Conservation (phyloP, 2,113 vertebrate species). For the Oxyruncus cristatus region DNA sequence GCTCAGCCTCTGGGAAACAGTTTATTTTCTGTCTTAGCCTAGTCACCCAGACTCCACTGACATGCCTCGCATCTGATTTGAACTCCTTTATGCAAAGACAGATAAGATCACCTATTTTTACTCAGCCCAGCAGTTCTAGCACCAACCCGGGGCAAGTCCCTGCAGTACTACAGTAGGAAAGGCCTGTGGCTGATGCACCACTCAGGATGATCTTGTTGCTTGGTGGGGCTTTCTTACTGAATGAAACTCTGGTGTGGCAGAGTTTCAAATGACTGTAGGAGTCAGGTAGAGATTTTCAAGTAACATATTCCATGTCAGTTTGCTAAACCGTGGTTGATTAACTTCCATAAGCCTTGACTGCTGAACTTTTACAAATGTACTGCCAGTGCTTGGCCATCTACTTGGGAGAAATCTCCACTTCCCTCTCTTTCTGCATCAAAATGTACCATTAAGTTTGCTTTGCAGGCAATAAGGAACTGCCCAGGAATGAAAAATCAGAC, state of each 20-base stretch:
- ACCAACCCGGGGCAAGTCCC: neutral
- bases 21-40: neutral
- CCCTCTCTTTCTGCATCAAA: neutral
- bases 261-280: neutral
- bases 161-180: rapidly evolving
- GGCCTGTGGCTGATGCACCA: neutral
- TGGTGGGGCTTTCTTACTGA: neutral
- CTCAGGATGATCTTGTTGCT: rapidly evolving
- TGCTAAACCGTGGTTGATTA: neutral
- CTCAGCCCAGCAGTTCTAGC: neutral
- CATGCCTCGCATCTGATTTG: neutral
- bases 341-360: neutral
- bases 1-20: neutral
- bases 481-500: neutral
- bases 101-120: neutral
- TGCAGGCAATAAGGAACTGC: neutral
- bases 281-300: neutral
- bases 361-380: neutral
- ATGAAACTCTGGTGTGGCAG: neutral
- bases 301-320: neutral
- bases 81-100: neutral
- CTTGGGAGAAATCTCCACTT: neutral
- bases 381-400: neutral
- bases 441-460: rapidly evolving
- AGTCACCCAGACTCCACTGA: neutral